These are phyloP conservation scores for Clupea harengus DNA, from an alignment of 2,113 vertebrate genomes.

Conservation along the genomic window DNA sequence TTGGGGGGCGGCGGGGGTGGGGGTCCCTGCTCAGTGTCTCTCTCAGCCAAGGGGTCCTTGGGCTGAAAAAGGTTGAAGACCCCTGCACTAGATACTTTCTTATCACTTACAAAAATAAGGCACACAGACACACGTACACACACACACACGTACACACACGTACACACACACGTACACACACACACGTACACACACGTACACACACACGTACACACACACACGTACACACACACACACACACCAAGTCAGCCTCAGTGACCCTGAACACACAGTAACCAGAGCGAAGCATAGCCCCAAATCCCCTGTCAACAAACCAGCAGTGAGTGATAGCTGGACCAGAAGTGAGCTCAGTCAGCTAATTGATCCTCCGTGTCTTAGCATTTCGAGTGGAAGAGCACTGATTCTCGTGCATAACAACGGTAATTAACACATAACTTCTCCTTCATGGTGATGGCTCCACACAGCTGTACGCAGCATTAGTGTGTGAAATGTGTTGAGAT, in stretches of 20 bases:
- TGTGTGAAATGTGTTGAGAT: slow-evolving; percentile 61
- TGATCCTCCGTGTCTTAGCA: slow-evolving; percentile 19
- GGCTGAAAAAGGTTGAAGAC: too few species aligned
- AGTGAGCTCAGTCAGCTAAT: slow-evolving; percentile 28
- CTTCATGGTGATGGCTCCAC: slow-evolving; percentile 59
- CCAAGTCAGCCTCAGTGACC: not conserved
- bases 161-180: not conserved
- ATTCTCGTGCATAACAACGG: slow-evolving; percentile 73
- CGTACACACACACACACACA: not conserved
- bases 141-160: too few species aligned
- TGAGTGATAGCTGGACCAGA: slow-evolving; percentile 1
- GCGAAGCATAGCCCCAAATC: not conserved
- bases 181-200: not conserved
- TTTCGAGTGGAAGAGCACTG: slow-evolving; percentile 54
- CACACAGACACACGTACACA: not conserved
- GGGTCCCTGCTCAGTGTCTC: too few species aligned
- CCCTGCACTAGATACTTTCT: too few species aligned
- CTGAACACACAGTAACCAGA: not conserved
- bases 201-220: not conserved
- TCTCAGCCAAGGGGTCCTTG: too few species aligned
- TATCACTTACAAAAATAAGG: too few species aligned
- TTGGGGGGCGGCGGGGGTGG: too few species aligned
- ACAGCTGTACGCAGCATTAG: slow-evolving; percentile 73
- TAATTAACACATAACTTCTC: slow-evolving; percentile 75
- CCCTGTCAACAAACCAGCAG: too few species aligned